Evolutionary conservation across 2,113 vertebrate species (phyloP), one percentile per base, ranked within the genome.

Genomic region (Scortum barcoo): DNA sequence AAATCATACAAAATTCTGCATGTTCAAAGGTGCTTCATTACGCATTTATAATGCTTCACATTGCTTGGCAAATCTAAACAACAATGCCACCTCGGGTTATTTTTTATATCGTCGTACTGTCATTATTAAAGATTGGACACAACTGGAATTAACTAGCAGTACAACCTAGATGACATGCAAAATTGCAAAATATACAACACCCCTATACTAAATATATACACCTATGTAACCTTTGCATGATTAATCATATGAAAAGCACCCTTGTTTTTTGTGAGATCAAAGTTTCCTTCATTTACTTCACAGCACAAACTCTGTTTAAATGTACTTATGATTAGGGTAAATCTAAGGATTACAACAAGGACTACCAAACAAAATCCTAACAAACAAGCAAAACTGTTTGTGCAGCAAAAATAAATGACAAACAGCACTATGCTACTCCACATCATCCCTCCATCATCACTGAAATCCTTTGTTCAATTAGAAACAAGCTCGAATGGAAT

Each of bases 1-100:
- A 54, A 50, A 84, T 44, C 50, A 69, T 38, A 62, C 19, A 72
- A 83, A 81, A 65, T 7, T 72, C 67, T 44, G 12, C 24, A n/a
- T 58, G 36, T 70, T 80, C 24, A 81, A 78, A 85, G 68, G 76
- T 91, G 85, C 73, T 85, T 62, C 56, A 19, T 69, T 51, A 8
- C 6, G 33, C 54, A 85, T 85, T 72, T 56, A 57, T 50, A 78
- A 83, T 77, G 40, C 71, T 38, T 81, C 20, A 76, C 2, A 30
- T 46, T 51, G 38, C 58, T 30, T 16, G 36, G 42, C 22, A 26
- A 69, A 71, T 17, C 48, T 71, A 75, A 71, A 1, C 2, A 33
- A 72, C 19, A 38, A 65, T 44, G 10, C 24, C 40, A 79, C 0
- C 33, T 30, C 8, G 26, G 16, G 16, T 8, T 17, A 48, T 19